Percentiles rank a stretch among this genome's conserved stretches.
Evolutionary conservation across 2,797 vertebrate genomes (phyloP).

Genomic region (Petrocephalus schoutedeni): DNA sequence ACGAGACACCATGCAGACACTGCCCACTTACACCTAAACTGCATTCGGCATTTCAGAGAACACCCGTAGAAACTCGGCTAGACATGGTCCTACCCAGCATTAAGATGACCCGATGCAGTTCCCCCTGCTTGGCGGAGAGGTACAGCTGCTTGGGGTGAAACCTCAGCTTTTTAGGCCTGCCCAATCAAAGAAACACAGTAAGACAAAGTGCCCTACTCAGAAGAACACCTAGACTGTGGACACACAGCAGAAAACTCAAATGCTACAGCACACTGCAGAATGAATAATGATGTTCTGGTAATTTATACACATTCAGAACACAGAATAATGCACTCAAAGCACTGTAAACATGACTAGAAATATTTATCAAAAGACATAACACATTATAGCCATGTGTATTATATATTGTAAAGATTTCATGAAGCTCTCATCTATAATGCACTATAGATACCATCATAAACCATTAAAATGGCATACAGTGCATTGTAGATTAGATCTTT

Average conservation of each 20-base stretch:
- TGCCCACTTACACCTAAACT: background rate
- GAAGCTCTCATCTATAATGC: no score
- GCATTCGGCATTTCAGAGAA: background rate
- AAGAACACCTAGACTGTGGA: background rate
- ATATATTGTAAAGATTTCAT: no score
- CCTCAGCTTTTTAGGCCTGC: conserved; percentile 84
- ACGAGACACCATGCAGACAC: background rate
- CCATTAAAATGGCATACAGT: no score
- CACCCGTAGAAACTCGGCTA: background rate
- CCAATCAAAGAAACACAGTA: conserved; percentile 32
- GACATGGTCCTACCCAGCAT: conserved; percentile 75
- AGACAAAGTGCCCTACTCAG: background rate
- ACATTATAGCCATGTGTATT: no score
- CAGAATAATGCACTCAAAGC: no score
- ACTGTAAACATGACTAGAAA: no score
- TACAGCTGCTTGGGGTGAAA: conserved; percentile 86
- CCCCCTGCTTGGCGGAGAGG: conserved; percentile 86
- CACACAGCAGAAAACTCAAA: background rate
- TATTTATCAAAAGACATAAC: no score
- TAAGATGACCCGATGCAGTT: conserved; percentile 88
- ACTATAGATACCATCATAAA: no score
- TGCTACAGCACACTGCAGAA: background rate
- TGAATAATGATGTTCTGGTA: background rate
- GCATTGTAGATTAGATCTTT: no score
- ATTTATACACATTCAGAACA: no score